Evolutionary conservation across 2,888 invertebrate genomes (phyloP).

Genomic region (Platycnemis pennipes): DNA sequence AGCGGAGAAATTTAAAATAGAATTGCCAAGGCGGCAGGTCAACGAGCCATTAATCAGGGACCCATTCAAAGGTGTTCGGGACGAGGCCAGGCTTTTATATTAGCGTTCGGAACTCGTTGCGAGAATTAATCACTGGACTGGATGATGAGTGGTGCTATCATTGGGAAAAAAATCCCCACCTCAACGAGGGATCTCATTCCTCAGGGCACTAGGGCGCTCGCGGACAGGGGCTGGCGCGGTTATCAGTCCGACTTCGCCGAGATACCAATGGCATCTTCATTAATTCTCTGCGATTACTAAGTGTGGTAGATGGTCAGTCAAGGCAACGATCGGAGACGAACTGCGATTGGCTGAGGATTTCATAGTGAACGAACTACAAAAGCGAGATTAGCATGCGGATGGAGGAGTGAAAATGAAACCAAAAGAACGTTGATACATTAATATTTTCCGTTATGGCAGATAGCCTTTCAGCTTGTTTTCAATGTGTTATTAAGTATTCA

Average conservation of each 20-base stretch:
- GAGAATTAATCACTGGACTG: conserved; percentile 31
- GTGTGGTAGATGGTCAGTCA: neutral
- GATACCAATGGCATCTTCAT: conserved; percentile 10
- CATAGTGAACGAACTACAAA: neutral
- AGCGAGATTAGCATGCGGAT: neutral
- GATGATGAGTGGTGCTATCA: conserved; percentile 36
- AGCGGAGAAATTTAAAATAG: neutral
- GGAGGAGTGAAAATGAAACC: too few relatives aligned
- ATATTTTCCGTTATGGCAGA: too few relatives aligned
- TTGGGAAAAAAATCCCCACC: conserved; percentile 5
- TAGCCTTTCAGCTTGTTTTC: too few relatives aligned
- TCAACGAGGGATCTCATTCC: neutral
- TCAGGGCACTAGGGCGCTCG: neutral
- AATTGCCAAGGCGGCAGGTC: conserved; percentile 18
- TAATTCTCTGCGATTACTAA: neutral
- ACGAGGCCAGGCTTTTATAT: neutral
- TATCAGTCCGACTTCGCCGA: neutral
- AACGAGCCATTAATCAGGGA: conserved; percentile 26
- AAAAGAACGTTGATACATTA: too few relatives aligned
- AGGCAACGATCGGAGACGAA: neutral
- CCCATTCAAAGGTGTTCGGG: conserved; percentile 22
- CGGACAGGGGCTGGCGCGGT: neutral
- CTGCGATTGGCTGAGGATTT: neutral
- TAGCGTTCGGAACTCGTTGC: conserved; percentile 35
- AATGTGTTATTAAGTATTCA: too few relatives aligned